Evolutionary conservation across 2,888 invertebrate genomes (phyloP), one percentile per base, ranked within the genome.

Genomic region (Mellilla xanthometata): DNA sequence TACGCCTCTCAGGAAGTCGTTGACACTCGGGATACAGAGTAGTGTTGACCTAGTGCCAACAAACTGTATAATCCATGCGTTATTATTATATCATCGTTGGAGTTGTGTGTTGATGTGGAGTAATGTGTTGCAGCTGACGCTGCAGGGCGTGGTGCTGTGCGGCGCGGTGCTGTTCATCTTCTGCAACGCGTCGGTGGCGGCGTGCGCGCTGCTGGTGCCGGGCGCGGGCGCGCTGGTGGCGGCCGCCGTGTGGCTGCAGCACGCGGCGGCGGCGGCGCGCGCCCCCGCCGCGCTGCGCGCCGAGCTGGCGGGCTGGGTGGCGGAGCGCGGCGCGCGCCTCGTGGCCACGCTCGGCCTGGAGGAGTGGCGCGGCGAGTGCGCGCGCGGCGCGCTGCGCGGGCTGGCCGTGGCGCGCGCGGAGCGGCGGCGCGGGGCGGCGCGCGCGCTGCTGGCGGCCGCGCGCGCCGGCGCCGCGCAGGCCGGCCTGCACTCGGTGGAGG

Each of bases 131-230:
- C 62, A 82, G 82, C 15, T 76, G 58, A 81, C 77, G 6, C 64
- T 81, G 60, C 77, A 83, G 73, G 80, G 84, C 24, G 93, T 94
- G 69, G 76, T 79, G 85, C 90, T 81, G 65, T 34, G 69, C 81
- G 54, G 95, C 92, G 43, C 96, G 92, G 36, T 85, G 86, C 52
- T 81, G 93, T 93, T 42, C 95, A 96, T 88, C 92, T 94, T 81
- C 66, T 52, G 49, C 71, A 94, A 94, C 39, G 93, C 94, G 12
- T 55, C 68, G 12, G 60, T 52, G 52, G 43, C 39, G 24, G 49
- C 54, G 9, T 65, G 65, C 40, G 65, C 58, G 48, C 44, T 58
- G 47, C 43, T 64, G 46, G 54, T 65, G 53, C 62, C 71, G 23
- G 65, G 51, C 0, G 66, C 58, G 0, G 75, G 66, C 39, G 93